phyloP scores from a whole-genome alignment of 1,140 invertebrate genomes.

The Protaetia brevitarsis region DNA sequence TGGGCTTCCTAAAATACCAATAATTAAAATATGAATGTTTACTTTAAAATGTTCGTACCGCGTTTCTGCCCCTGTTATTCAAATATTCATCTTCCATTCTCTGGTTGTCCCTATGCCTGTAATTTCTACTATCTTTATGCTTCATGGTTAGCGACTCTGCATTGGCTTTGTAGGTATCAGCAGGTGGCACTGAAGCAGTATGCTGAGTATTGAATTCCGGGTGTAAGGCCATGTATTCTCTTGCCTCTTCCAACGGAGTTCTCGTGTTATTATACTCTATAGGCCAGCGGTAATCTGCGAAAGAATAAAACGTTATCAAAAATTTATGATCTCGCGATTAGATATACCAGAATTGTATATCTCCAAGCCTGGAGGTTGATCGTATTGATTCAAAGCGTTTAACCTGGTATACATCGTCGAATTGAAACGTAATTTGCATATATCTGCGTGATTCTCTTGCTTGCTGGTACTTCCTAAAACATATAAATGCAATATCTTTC shows the following conservation, averaged over 20 bases:
- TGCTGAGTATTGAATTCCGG: conserved; percentile 23
- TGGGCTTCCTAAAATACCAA: conserved; percentile 4
- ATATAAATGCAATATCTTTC: too few relatives aligned
- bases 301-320: conserved; percentile 27
- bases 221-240: conserved; percentile 45
- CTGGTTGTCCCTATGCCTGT: conserved; percentile 31
- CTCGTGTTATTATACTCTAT: conserved; percentile 52
- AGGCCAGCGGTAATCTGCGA: conserved; percentile 47
- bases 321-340: neutral
- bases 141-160: neutral
- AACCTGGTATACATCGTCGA: conserved; percentile 62
- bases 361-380: conserved; percentile 64
- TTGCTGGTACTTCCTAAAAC: conserved; percentile 60
- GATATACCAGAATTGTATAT: conserved; percentile 64
- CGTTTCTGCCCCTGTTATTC: neutral
- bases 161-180: neutral
- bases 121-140: conserved; percentile 22
- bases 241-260: conserved; percentile 47
- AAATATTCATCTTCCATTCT: conserved; percentile 18
- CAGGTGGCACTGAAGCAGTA: neutral
- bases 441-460: conserved; percentile 63
- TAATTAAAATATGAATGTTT: too few relatives aligned
- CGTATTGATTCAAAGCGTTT: conserved; percentile 66
- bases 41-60: neutral
- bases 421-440: conserved; percentile 73